Base-by-base conservation (phyloP, 2,888 invertebrate species). In the Harpalus rubripes region DNA sequence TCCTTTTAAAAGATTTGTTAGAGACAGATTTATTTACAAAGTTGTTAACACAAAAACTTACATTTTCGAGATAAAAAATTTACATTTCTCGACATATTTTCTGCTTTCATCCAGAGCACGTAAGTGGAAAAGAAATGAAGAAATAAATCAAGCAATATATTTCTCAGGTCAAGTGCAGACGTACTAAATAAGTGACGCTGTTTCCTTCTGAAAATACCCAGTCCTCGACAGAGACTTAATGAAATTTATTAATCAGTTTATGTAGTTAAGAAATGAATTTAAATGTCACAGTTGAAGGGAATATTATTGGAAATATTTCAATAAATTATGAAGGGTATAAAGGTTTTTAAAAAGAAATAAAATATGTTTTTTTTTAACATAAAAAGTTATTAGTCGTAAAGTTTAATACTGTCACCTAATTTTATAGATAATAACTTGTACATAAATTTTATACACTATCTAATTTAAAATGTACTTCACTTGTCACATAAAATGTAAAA, bases 111-210 rank as follows among this genome's bases (percentile, higher is more conserved):
- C 72, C 44, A 41, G 52, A 18, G 72, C 72, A 74, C 72, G 72
- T 74, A 74, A 74, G 44, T 41, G 72, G 18, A 16, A 74, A 74
- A 44, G 41, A 74, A 74, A 74, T 74, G 72, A 74, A 44, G 72
- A 18, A 44, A 74, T 74, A 74, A 74, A 74, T 74, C 72, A 74
- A 74, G 72, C 72, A 22, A 74, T 74, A 74, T 44, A 74, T 74
- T 32, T 74, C 41, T 74, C 72, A 44, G 44, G 44, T 74, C 72
- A 74, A 74, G 44, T 74, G 44, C 72, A 74, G 72, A 74, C 72
- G 18, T 18, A 18, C 72, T 74, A 74, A 74, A 74, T 74, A 74
- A 74, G 44, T 74, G 72, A 52, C 44, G 12, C 44, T 52, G 44
- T 12, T 52, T 52, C 44, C 18, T 59, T 16, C 18, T 59, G 2